phyloP scores from a whole-genome alignment of 2,888 invertebrate species.

The Hyles lineata region DNA sequence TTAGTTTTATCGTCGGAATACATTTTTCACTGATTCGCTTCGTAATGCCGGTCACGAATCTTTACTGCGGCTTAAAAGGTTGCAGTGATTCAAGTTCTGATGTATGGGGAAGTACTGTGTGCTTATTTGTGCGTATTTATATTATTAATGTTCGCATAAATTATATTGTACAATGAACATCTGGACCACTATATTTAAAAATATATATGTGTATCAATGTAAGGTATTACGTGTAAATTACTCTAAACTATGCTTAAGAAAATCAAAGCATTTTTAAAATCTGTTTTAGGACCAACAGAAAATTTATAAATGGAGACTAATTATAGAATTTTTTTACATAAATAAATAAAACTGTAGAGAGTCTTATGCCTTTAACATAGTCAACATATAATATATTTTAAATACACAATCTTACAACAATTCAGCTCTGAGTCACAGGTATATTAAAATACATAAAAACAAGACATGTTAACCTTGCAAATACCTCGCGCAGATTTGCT shows the following conservation, averaged over 20 bases:
- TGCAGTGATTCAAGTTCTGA: conserved; percentile 16
- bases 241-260: background rate
- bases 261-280: no score
- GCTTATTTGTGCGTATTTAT: conserved; percentile 8
- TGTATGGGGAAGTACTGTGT: conserved; percentile 13
- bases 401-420: background rate
- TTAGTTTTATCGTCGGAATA: conserved; percentile 22
- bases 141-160: background rate
- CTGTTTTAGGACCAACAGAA: no score
- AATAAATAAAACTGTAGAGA: no score
- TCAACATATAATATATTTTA: background rate
- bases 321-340: no score
- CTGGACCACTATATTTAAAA: background rate
- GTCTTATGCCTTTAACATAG: background rate
- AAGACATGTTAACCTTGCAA: conserved; percentile 19
- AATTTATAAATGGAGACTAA: no score
- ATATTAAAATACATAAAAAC: conserved; percentile 21
- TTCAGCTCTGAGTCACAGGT: conserved; percentile 15
- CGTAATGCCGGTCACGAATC: conserved; percentile 21
- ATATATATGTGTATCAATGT: background rate
- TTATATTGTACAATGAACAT: background rate
- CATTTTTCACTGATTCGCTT: conserved; percentile 21
- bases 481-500: conserved; percentile 11
- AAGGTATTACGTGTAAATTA: no score
- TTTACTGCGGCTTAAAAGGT: conserved; percentile 1